phyloP scores from a whole-genome alignment of 2,113 vertebrate genomes.

The Carassius gibelio region DNA sequence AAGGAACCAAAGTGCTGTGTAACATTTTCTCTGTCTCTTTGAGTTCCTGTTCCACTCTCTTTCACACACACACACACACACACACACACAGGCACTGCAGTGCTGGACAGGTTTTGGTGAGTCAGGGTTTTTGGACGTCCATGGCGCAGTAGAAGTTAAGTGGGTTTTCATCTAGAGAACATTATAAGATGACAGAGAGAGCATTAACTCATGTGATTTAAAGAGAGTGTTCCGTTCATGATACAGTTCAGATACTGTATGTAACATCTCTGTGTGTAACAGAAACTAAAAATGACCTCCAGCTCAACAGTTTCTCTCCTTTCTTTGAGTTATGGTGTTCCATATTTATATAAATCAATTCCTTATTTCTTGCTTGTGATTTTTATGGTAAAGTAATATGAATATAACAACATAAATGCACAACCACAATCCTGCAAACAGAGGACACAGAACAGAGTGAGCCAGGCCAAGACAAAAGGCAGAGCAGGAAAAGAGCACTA shows the following conservation, averaged over 20 bases:
- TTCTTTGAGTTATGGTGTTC: not conserved
- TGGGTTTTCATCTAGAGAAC: slow-evolving; percentile 48
- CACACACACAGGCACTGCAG: not conserved
- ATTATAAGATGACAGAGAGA: slow-evolving; percentile 9
- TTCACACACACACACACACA: not conserved
- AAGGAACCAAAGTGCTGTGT: slow-evolving; percentile 2
- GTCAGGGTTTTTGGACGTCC: slow-evolving; percentile 59
- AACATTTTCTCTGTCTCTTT: not conserved
- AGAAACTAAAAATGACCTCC: not conserved
- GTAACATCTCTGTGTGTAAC: too few relatives aligned
- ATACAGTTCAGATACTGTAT: not conserved
- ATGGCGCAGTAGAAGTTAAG: slow-evolving; percentile 59
- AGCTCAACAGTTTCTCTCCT: not conserved
- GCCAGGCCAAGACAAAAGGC: not conserved
- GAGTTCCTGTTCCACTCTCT: not conserved
- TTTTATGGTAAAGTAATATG: not conserved
- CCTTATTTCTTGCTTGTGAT: not conserved
- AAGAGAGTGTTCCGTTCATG: not conserved
- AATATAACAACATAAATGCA: not conserved
- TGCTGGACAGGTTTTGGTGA: slow-evolving; percentile 61
- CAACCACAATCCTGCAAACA: not conserved
- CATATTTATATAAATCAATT: too few relatives aligned
- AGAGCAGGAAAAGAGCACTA: not conserved
- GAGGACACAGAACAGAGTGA: slow-evolving; percentile 13
- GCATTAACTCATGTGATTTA: not conserved